Evolutionary conservation across 2,888 invertebrate genomes (phyloP), one percentile per base, ranked within the genome.

Genomic region (Melanargia galathea): DNA sequence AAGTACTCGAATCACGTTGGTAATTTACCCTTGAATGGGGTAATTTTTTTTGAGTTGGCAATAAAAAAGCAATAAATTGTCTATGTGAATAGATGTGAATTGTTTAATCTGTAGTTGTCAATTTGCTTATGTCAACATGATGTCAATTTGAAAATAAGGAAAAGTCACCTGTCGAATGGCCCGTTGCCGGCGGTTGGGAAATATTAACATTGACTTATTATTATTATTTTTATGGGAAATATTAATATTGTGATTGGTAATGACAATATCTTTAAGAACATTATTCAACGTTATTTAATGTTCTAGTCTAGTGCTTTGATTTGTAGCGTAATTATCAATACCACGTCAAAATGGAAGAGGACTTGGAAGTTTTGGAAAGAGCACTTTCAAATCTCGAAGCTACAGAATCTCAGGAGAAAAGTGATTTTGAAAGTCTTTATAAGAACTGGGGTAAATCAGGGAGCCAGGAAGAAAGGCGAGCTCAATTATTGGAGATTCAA

Each of bases 391-490:
- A 80, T 30, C 71, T 70, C 26, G 63, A 71, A 16, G 73, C 74
- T 35, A 61, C 68, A n/a, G 65, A 70, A 51, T 63, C 70, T 30
- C 67, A 71, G 7, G 63, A 59, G 43, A 78, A 71, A 70, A 68
- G 60, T 10, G 65, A 71, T 65, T 82, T 76, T 68, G 83, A 82
- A 68, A 73, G 68, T 1, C 71, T 87, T 10, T 91, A 90, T 63
- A 91, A 91, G 77, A 87, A 90, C 67, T 83, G 83, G 79, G 87
- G 88, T 1, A 83, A 77, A 65, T 69, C 78, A 10, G 79, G 80
- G 16, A 79, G 78, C 57, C 93, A 93, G 78, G 90, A 93, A 60
- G 87, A 93, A 71, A 83, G 94, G 64, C 82, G 94, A 38, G 83
- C 82, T 63, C 81, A 89, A 71, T 78, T 93, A 40, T 81, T 95